Conservation (phyloP, 2,888 invertebrate species). For the Dicyrtoma fusca region DNA sequence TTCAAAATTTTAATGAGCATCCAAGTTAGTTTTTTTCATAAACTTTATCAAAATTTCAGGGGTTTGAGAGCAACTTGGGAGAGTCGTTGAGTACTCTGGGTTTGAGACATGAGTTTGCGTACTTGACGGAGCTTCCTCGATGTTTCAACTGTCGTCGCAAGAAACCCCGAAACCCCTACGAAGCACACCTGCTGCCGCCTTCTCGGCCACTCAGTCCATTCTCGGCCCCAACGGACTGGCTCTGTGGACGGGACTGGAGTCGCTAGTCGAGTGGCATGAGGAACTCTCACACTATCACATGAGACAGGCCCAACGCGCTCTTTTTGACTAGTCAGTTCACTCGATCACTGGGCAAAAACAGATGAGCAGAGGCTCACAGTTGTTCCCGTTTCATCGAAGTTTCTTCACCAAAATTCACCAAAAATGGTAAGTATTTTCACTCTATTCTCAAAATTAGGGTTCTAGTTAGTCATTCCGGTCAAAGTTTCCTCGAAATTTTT, state of each 20-base stretch:
- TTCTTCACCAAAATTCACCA: neutral
- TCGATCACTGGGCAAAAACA: neutral
- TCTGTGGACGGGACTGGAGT: neutral
- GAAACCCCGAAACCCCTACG: constrained; percentile 10
- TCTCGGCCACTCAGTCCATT: neutral
- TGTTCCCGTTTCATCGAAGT: neutral
- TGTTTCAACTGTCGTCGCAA: neutral
- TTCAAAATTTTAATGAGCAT: constrained; percentile 13
- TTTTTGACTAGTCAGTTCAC: neutral
- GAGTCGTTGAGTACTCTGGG: constrained; percentile 48
- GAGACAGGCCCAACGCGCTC: neutral
- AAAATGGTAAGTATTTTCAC: constrained; percentile 10
- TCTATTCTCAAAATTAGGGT: neutral
- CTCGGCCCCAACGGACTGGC: neutral
- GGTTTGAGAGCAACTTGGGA: constrained; percentile 55
- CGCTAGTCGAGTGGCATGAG: neutral
- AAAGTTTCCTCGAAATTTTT: neutral
- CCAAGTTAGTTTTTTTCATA: constrained; percentile 11
- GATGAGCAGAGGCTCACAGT: neutral
- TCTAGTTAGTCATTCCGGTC: neutral
- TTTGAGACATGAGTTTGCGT: constrained; percentile 51
- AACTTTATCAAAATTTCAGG: constrained; percentile 49
- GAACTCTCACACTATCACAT: neutral
- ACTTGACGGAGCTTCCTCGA: neutral
- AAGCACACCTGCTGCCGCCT: constrained; percentile 1